phyloP scores from a whole-genome alignment of 2,888 invertebrate species.

The Cinara cedri region DNA sequence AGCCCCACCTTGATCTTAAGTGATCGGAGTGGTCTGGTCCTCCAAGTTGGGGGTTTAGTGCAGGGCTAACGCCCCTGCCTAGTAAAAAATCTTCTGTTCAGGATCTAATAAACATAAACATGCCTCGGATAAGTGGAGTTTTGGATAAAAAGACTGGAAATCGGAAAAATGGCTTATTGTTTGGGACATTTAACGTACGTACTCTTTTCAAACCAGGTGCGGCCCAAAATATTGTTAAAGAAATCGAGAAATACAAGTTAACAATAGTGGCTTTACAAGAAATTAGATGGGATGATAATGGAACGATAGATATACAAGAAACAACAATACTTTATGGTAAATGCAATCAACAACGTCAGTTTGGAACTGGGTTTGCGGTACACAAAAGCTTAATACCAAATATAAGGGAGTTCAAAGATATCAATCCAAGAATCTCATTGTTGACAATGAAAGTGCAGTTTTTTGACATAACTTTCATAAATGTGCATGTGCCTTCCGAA shows the following conservation, averaged over 20 bases:
- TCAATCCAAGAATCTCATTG: slow-evolving; percentile 16
- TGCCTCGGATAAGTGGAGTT: slow-evolving; percentile 19
- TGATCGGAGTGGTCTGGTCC: too few relatives aligned
- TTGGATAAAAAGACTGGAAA: slow-evolving; percentile 23
- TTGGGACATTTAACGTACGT: slow-evolving; percentile 1
- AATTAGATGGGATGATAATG: too few relatives aligned
- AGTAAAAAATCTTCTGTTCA: too few relatives aligned
- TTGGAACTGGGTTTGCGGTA: slow-evolving; percentile 21
- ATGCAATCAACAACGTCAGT: slow-evolving; percentile 23
- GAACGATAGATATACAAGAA: too few relatives aligned
- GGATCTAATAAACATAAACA: too few relatives aligned
- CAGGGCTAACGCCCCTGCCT: too few relatives aligned
- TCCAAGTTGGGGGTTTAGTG: too few relatives aligned
- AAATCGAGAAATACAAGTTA: slow-evolving; percentile 12
- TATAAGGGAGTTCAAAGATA: slow-evolving; percentile 19
- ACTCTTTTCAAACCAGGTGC: slow-evolving; percentile 9
- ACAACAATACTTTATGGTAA: slow-evolving; percentile 8
- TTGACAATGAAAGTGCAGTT: slow-evolving; percentile 21
- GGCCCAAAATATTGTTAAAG: background rate
- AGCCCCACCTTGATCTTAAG: background rate
- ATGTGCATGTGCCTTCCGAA: slow-evolving; percentile 21
- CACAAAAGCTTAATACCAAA: slow-evolving; percentile 26
- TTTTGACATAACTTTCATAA: too few relatives aligned
- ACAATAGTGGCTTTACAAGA: too few relatives aligned
- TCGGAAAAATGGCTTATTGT: slow-evolving; percentile 6